Evolutionary conservation across 2,888 invertebrate species (phyloP).

Genomic region (Lomographa bimaculata): DNA sequence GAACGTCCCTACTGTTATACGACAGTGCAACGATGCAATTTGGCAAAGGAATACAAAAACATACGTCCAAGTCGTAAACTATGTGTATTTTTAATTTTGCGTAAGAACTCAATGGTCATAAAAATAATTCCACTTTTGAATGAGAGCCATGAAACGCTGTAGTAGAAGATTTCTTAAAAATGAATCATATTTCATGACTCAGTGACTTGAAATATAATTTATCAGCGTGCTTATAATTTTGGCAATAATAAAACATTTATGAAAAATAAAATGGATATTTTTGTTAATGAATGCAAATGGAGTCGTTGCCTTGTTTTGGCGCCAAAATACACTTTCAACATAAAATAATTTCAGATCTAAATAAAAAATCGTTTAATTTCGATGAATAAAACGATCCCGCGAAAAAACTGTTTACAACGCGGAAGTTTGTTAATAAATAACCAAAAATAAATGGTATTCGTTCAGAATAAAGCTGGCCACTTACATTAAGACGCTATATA

Average conservation of each 20-base stretch:
- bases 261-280: not conserved
- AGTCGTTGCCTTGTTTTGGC: slow-evolving; percentile 3
- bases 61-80: slow-evolving; percentile 20
- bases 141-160: slow-evolving; percentile 11
- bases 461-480: slow-evolving; percentile 6
- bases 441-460: too few relatives aligned
- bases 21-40: slow-evolving; percentile 13
- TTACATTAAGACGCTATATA: too few relatives aligned
- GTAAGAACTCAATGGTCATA: slow-evolving; percentile 16
- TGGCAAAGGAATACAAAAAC: slow-evolving; percentile 18
- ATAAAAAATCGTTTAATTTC: not conserved
- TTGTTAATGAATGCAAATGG: slow-evolving; percentile 2
- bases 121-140: slow-evolving; percentile 17
- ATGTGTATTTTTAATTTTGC: slow-evolving; percentile 15
- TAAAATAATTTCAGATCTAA: not conserved
- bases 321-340: not conserved
- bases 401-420: not conserved
- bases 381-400: not conserved
- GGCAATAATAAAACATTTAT: slow-evolving; percentile 4
- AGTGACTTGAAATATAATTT: slow-evolving; percentile 1
- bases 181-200: slow-evolving; percentile 3
- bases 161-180: slow-evolving; percentile 1
- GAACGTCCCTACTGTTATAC: slow-evolving; percentile 7
- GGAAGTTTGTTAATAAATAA: not conserved
- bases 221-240: slow-evolving; percentile 1